These are phyloP conservation scores for Denticeps clupeoides DNA, from an alignment of 2,797 vertebrate genomes.

Conservation along the genomic window DNA sequence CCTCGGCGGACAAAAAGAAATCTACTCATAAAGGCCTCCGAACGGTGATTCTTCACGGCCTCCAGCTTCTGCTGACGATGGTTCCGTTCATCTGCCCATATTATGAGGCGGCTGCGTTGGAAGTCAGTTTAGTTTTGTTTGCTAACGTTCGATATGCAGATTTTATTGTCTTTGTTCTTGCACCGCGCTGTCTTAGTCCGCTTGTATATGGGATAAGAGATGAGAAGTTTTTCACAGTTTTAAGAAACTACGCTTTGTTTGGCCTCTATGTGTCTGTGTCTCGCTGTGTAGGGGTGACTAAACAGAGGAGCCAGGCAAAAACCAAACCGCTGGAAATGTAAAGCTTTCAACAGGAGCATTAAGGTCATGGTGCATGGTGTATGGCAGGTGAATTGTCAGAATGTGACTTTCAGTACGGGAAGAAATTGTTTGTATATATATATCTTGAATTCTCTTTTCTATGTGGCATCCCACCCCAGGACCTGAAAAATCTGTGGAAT, in stretches of 20 bases:
- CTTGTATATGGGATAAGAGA: slow-evolving; percentile 43
- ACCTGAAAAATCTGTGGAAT: too few species aligned
- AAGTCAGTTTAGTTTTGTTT: slow-evolving; percentile 15
- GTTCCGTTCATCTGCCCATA: slow-evolving; percentile 17
- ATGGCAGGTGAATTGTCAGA: too few species aligned
- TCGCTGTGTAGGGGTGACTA: too few species aligned
- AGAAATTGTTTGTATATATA: too few species aligned
- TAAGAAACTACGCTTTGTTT: slow-evolving; percentile 27
- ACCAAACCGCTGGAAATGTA: too few species aligned
- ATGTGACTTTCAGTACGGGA: too few species aligned
- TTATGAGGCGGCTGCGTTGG: slow-evolving; percentile 13
- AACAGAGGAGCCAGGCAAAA: too few species aligned
- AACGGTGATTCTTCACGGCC: slow-evolving; percentile 18
- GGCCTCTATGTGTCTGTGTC: too few species aligned
- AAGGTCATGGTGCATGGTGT: too few species aligned
- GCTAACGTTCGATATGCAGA: slow-evolving; percentile 30
- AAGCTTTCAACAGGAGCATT: too few species aligned
- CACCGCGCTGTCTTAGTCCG: slow-evolving; percentile 35
- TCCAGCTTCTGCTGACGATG: slow-evolving; percentile 21
- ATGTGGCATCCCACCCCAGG: too few species aligned
- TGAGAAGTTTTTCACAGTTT: slow-evolving; percentile 21
- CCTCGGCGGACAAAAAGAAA: slow-evolving; percentile 10
- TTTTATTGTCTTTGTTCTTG: slow-evolving; percentile 30
- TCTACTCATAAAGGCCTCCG: slow-evolving; percentile 15
- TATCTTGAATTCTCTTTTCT: too few species aligned